Conservation (phyloP, 2,888 invertebrate species). For the Loripinus fragilis region DNA sequence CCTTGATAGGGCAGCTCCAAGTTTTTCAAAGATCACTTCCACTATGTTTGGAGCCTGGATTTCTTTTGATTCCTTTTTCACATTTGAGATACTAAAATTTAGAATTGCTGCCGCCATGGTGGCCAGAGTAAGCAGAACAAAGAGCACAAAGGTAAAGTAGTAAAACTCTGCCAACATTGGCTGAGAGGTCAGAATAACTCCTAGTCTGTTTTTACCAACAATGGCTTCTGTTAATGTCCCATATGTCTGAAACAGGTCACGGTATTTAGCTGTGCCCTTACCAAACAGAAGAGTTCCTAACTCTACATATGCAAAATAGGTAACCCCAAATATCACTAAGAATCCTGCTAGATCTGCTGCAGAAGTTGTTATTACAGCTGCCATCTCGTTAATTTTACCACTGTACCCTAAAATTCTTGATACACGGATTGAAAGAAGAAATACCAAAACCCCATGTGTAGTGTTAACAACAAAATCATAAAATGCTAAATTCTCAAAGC, state of each 20-base stretch:
- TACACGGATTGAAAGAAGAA: conserved; percentile 66
- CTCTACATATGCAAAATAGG: conserved; percentile 77
- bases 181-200: conserved; percentile 57
- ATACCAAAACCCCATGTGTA: conserved; percentile 64
- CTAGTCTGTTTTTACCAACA: conserved; percentile 70
- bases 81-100: conserved; percentile 68
- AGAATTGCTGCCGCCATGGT: conserved; percentile 74
- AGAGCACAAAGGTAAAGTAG: conserved; percentile 69
- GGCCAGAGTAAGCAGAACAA: conserved; percentile 69
- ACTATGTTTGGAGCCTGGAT: conserved; percentile 48
- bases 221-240: conserved; percentile 81
- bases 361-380: conserved; percentile 81
- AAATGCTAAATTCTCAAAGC: conserved; percentile 79
- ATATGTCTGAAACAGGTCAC: conserved; percentile 78
- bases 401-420: conserved; percentile 84
- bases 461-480: conserved; percentile 81
- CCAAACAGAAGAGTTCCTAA: conserved; percentile 81
- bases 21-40: conserved; percentile 46
- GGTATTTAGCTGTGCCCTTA: conserved; percentile 73
- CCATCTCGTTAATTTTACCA: conserved; percentile 83
- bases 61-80: conserved; percentile 51
- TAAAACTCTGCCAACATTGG: conserved; percentile 68
- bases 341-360: conserved; percentile 83
- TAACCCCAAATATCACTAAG: conserved; percentile 82
- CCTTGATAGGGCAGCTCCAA: background rate